Base-by-base conservation (phyloP, 2,113 vertebrate genomes). In the Mormyrus iriodes region DNA sequence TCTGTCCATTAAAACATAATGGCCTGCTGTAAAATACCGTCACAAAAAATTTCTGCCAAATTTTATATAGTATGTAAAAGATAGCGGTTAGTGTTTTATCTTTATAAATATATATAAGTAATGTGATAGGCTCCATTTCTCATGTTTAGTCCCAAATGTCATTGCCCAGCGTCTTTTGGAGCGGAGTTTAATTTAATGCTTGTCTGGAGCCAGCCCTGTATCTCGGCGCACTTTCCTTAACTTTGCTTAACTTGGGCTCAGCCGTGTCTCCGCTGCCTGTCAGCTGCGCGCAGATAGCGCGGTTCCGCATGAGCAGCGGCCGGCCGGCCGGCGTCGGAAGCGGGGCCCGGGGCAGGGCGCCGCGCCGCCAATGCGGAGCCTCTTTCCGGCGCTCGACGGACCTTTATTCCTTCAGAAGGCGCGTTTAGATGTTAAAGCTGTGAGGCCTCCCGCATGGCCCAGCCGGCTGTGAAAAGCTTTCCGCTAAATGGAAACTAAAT, bases 61-160 rank as follows among this genome's bases (percentile, higher is more conserved):
- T 79, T 79, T 79, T 79, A 79, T 42, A 39, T 79, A 79, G 73
- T 42, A 79, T 79, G 73, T 79, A 79, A 79, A 79, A 79, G 73
- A 79, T 79, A 79, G 73, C 35, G 15, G 73, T 79, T 79, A 35
- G 73, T 42, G 35, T 79, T 79, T 79, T 79, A 79, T 79, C 73
- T 79, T 79, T 79, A 79, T 79, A 79, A 39, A 79, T 79, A 79
- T 79, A 69, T 69, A 69, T 69, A 69, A 79, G 73, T 79, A 79
- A 79, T 79, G n/a, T 79, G 73, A 79, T 79, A 79, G 73, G 73
- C 31, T 79, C 73, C 73, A 79, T 79, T 79, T 79, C 73, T 79
- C 73, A 79, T 79, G 73, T 79, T 79, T 79, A 79, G 73, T 42
- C 73, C 73, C 73, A 79, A 79, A 79, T 79, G 73, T 79, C 73